These are phyloP conservation scores for Choristoneura rosaceana DNA, from an alignment of 2,888 invertebrate genomes.

Conservation along the genomic window DNA sequence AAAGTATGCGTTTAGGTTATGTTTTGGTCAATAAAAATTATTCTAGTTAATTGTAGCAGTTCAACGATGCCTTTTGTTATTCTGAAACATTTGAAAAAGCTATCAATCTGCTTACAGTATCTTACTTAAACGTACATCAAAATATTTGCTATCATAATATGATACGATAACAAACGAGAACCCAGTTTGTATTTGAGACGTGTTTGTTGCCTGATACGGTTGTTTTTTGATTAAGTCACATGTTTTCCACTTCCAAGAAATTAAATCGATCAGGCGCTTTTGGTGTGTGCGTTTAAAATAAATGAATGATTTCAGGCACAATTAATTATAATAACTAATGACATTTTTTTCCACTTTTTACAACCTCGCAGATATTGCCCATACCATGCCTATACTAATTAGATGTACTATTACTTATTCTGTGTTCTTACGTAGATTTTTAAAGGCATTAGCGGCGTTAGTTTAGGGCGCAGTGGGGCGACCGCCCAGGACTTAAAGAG, in stretches of 20 bases:
- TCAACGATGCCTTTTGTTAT: background rate
- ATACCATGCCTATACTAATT: no score
- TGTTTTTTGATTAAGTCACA: background rate
- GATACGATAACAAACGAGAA: background rate
- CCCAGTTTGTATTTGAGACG: background rate
- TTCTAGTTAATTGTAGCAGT: background rate
- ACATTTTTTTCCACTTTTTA: no score
- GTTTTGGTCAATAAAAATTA: background rate
- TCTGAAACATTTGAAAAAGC: background rate
- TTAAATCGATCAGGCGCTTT: background rate
- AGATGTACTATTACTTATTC: no score
- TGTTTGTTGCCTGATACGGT: background rate
- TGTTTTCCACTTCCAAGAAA: background rate
- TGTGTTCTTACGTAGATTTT: no score
- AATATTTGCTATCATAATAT: slow-evolving; percentile 4
- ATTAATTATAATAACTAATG: no score
- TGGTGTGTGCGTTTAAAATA: background rate
- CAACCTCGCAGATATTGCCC: no score
- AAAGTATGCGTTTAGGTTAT: slow-evolving; percentile 30
- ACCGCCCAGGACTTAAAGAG: no score
- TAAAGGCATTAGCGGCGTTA: no score
- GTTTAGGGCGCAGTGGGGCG: no score
- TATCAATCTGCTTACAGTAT: background rate
- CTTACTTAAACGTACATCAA: background rate
- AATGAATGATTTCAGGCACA: no score